These are phyloP conservation scores for Pelagia noctiluca DNA, from an alignment of 30 jellyfish, hydroid and myxozoan genomes.

Conservation along the genomic window DNA sequence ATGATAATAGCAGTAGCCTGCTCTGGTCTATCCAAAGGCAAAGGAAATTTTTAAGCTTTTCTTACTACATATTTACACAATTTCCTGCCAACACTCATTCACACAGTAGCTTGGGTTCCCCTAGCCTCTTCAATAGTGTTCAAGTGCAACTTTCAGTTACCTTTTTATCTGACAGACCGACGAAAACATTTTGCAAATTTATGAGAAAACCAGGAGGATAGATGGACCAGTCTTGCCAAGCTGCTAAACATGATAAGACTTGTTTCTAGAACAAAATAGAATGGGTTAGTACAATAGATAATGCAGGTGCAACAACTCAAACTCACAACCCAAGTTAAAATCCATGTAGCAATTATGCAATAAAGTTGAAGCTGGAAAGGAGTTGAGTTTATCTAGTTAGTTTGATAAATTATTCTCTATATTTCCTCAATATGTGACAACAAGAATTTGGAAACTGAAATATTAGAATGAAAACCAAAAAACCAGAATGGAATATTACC, in stretches of 20 bases:
- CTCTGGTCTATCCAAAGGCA: not conserved
- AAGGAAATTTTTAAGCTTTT: not conserved
- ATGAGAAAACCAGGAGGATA: slow-evolving; percentile 95
- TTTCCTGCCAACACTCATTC: not conserved
- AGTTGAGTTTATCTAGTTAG: not conserved
- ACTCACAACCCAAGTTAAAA: not conserved
- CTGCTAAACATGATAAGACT: slow-evolving; percentile 95
- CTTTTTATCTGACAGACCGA: slow-evolving; percentile 82
- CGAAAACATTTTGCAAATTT: slow-evolving; percentile 88
- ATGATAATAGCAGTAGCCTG: no score
- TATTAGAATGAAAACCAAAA: not conserved
- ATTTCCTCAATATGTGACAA: not conserved
- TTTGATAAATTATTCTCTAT: not conserved
- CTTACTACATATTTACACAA: no score
- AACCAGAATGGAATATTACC: slow-evolving; percentile 40
- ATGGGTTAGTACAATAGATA: not conserved
- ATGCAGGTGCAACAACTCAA: not conserved
- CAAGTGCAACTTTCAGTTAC: not conserved
- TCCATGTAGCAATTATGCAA: not conserved
- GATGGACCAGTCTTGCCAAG: slow-evolving; percentile 99
- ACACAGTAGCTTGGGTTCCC: not conserved
- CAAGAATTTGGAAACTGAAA: not conserved
- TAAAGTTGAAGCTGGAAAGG: not conserved
- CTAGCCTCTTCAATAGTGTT: not conserved
- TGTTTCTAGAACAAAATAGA: slow-evolving; percentile 76